Conservation (phyloP, 2,888 invertebrate genomes). For the Agonopterix subpropinquella region DNA sequence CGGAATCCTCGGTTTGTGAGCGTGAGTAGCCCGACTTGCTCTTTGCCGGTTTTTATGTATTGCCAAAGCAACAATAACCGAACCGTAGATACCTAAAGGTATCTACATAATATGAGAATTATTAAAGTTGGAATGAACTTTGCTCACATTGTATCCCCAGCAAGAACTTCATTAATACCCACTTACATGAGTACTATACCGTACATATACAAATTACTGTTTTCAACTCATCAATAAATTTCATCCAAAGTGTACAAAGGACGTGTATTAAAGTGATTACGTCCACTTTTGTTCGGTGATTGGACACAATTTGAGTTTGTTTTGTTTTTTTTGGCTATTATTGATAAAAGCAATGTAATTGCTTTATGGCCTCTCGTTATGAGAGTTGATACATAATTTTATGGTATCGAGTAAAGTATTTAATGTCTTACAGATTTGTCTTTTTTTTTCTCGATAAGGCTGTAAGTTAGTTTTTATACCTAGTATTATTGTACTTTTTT, state of each 20-base stretch:
- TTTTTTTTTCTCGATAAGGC: no score
- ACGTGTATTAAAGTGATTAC: conserved; percentile 57
- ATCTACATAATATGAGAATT: no score
- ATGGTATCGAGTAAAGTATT: not conserved
- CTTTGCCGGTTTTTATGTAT: no score
- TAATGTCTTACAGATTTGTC: no score
- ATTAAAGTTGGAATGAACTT: no score
- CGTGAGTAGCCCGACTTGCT: no score
- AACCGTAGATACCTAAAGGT: no score
- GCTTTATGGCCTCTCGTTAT: conserved; percentile 20
- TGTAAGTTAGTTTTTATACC: no score
- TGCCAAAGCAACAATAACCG: no score
- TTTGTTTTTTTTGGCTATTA: conserved; percentile 53
- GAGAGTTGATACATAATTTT: conserved; percentile 13
- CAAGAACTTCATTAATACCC: no score
- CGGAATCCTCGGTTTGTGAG: no score
- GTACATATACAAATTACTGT: conserved; percentile 51
- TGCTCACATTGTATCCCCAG: no score
- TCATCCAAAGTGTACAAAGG: conserved; percentile 45
- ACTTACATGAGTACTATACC: conserved; percentile 1
- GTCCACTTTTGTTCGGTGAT: conserved; percentile 57
- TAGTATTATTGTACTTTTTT: not conserved
- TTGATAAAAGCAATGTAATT: conserved; percentile 56
- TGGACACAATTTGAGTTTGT: conserved; percentile 58
- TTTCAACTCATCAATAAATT: conserved; percentile 57